Base-by-base conservation (phyloP, 2,888 invertebrate species). In the Acleris emargana region DNA sequence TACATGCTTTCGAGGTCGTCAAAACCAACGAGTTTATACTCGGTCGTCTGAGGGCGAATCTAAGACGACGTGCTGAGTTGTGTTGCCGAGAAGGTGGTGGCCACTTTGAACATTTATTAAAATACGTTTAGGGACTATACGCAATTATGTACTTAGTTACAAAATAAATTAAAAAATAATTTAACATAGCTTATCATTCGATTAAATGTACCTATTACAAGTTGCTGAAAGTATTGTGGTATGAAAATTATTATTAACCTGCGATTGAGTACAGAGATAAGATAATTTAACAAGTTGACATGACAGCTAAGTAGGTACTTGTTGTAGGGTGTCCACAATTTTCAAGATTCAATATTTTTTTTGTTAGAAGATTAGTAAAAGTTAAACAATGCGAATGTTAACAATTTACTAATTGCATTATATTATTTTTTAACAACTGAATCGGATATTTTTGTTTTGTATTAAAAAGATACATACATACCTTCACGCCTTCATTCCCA, bases 11-110 rank as follows among this genome's bases (percentile, higher is more conserved):
- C 49, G 49, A 49, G 20, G 49, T 49, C 20, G 49, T 49, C 20
- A 49, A 49, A 49, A 49, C 49, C 20, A 49, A 49, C 49, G 49
- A 49, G 49, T 49, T 49, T 49, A 9, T 49, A 32, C 32, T 49
- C 20, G 20, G 49, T 49, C 20, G 20, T 20, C 49, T 49, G 49
- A 49, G 49, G 49, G 49, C 49, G 20, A 49, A 49, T 49, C 20
- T 49, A 49, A 49, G 13, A 20, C 49, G 49, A 49, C 49, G 49
- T 49, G 49, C 49, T 49, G 49, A 49, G 49, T 20, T 49, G 49
- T 49, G 49, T 49, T 49, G 49, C 49, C 49, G 49, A 49, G 49
- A 49, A 49, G 49, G 20, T 49, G 49, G 49, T 49, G 43, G n/a
- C 43, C 13, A 43, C 43, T 43, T 43, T 9, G 49, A 49, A 18